Conservation (phyloP, 92 coral and sea anemone species). For the Parazoanthus darwini region DNA sequence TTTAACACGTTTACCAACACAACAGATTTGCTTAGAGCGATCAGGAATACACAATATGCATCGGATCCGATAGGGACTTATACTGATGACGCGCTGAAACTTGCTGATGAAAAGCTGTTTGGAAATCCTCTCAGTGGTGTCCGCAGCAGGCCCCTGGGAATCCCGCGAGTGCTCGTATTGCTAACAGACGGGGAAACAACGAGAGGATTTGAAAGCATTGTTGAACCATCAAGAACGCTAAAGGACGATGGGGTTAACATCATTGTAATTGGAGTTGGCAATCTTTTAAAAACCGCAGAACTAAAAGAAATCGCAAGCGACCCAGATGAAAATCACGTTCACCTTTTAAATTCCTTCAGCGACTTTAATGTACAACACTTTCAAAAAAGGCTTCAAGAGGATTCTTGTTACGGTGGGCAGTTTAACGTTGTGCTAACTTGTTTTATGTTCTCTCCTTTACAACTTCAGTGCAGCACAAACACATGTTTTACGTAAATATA, state of each 20-base stretch:
- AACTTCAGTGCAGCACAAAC: not conserved
- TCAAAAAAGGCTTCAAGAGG: constrained; percentile 46
- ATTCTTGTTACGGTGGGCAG: constrained; percentile 69
- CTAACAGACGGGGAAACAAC: constrained; percentile 64
- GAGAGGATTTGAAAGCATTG: constrained; percentile 44
- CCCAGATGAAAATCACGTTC: constrained; percentile 57
- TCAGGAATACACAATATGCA: constrained; percentile 19
- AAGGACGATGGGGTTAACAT: constrained; percentile 59
- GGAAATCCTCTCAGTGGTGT: constrained; percentile 54
- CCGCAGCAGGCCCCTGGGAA: constrained; percentile 48
- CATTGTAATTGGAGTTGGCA: constrained; percentile 67
- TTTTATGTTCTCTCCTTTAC: not conserved
- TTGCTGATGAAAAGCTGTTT: constrained; percentile 46
- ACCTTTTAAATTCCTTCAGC: constrained; percentile 21
- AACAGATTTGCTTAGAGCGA: constrained; percentile 50
- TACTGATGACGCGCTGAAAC: constrained; percentile 55
- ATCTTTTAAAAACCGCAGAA: constrained; percentile 20
- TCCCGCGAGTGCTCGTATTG: constrained; percentile 64
- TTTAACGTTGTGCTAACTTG: not conserved
- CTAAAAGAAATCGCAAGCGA: constrained; percentile 67
- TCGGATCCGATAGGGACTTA: constrained; percentile 40
- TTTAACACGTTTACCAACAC: constrained; percentile 53
- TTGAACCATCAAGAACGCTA: constrained; percentile 50
- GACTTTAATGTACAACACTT: constrained; percentile 15
- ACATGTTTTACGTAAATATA: no score